A percentile compares a stretch with the other conserved stretches of the same genome.
phyloP scores from a whole-genome alignment of 2,797 vertebrate genomes.

The Phoxinus dragarum region DNA sequence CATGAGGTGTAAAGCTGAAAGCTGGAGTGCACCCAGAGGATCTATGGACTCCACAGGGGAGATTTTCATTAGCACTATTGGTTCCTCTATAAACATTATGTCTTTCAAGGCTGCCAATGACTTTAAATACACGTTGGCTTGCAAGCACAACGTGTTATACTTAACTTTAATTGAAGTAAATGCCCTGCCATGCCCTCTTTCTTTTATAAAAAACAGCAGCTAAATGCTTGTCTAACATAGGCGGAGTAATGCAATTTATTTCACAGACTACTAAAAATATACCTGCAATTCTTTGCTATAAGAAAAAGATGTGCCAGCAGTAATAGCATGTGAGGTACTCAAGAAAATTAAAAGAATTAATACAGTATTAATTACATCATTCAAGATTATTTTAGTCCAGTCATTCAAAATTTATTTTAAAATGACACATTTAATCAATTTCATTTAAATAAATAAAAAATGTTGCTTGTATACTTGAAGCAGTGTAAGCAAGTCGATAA shows the following conservation, averaged over 20 bases:
- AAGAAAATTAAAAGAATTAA: neutral
- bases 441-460: neutral
- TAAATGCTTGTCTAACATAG: slow-evolving; percentile 5
- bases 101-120: slow-evolving; percentile 6
- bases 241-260: neutral
- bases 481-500: neutral
- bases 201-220: slow-evolving; percentile 19
- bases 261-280: neutral
- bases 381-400: neutral
- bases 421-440: neutral
- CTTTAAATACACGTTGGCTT: slow-evolving; percentile 33
- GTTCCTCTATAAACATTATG: slow-evolving; percentile 37
- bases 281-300: neutral
- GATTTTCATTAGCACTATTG: slow-evolving; percentile 50
- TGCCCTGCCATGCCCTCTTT: slow-evolving; percentile 10
- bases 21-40: slow-evolving; percentile 26
- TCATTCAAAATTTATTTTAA: neutral
- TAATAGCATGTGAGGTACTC: neutral
- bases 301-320: neutral
- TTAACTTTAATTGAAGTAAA: slow-evolving; percentile 39
- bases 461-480: neutral
- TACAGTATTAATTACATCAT: neutral
- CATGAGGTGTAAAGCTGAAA: slow-evolving; percentile 15
- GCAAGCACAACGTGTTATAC: slow-evolving; percentile 5
- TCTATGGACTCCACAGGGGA: slow-evolving; percentile 30